Evolutionary conservation across 2,113 vertebrate genomes (phyloP), one percentile per base, ranked within the genome.

Genomic region (Odobenus rosmarus): DNA sequence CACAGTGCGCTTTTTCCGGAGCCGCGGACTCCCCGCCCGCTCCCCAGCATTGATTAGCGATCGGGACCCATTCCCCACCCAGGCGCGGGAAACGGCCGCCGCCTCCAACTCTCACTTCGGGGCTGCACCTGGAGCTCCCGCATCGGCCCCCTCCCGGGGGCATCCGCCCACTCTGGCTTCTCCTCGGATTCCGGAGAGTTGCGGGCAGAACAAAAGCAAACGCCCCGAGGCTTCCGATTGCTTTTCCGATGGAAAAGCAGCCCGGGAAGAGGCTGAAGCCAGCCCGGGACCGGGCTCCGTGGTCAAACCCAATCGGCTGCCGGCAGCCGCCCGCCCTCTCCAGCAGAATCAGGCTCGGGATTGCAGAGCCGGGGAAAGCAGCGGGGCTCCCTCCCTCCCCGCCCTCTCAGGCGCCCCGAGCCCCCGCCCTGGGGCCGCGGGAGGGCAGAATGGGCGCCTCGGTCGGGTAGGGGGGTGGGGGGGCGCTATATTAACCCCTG

Each of bases 131-230:
- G 96, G 80, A 91, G 88, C 87, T 81, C 74, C 81, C 57, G 49
- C 89, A 79, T 46, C 33, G 33, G 84, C 61, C 59, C 46, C 82
- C 51, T 77, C 57, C 42, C 3, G 3, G 88, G 85, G 82, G 89
- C 23, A 84, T 51, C 89, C 69, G 76, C 94, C 96, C 87, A 84
- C 95, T 67, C 62, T 0, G 59, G 97, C 92, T 95, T 71, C 86
- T 74, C 80, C 92, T 46, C 28, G 26, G 86, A 61, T 91, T 62
- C 88, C 15, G 1, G 23, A 55, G 88, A 97, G 96, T 87, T 93
- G 64, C 59, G 0, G 14, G 71, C 81, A 95, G 97, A 98, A 97
- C 98, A 98, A 98, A 98, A 98, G 97, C 97, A n/a, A 90, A 83
- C 86, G 92, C 92, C 90, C 72, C 39, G 18, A 7, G 64, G 85